Evolutionary conservation across 2,888 invertebrate genomes (phyloP).

Genomic region (Frankliniella fusca): DNA sequence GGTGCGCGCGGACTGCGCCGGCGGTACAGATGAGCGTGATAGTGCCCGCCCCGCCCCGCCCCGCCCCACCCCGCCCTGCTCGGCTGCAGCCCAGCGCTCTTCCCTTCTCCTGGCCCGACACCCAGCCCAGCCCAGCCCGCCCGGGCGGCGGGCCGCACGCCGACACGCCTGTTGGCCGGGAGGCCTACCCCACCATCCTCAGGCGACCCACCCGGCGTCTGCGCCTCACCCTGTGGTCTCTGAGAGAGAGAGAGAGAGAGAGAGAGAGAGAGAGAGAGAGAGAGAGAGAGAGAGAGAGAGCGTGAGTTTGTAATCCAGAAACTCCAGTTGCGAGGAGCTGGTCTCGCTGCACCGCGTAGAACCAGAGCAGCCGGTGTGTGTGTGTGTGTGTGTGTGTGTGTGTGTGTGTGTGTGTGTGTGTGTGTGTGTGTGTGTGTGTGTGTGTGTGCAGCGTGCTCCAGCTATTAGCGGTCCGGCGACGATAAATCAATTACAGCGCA

Average conservation of each 20-base stretch:
- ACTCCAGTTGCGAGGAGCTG: no score
- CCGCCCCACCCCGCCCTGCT: not conserved
- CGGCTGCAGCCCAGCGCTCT: not conserved
- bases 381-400: no score
- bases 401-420: no score
- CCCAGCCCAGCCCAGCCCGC: not conserved
- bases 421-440: no score
- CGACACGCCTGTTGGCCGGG: not conserved
- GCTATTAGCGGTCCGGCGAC: constrained; percentile 1
- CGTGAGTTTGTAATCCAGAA: no score
- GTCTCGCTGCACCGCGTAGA: no score
- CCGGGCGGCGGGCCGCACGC: not conserved
- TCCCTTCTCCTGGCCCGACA: no score
- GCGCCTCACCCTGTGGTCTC: not conserved
- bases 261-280: no score
- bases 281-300: no score
- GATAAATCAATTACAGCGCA: not conserved
- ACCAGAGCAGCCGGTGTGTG: no score
- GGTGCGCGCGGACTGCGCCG: not conserved
- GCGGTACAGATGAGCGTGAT: not conserved
- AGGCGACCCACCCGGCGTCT: not conserved
- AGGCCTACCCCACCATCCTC: not conserved
- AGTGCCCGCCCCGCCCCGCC: not conserved
- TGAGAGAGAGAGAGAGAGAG: no score
- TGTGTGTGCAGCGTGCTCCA: not conserved